Evolutionary conservation across 2,888 invertebrate genomes (phyloP).

Genomic region (Nesidiocoris tenuis): DNA sequence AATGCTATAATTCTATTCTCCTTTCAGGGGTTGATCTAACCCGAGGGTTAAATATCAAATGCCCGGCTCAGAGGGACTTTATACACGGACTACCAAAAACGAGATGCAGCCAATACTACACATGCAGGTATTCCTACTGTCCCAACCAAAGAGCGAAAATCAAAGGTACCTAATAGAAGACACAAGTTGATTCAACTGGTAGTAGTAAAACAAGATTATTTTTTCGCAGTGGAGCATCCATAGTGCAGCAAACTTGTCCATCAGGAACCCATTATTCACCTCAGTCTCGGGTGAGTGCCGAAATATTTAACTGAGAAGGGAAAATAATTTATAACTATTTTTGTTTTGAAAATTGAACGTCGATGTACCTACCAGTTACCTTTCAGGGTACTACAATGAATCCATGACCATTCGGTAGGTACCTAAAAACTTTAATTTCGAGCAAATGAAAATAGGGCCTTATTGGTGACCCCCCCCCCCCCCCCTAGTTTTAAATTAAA

Average conservation of each 20-base stretch:
- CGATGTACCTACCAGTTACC: no score
- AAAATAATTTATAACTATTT: no score
- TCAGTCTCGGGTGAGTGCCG: not conserved
- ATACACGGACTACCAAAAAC: conserved; percentile 56
- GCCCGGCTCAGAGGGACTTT: conserved; percentile 23
- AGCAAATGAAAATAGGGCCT: no score
- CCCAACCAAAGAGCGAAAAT: no score
- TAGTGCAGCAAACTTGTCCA: conserved; percentile 7
- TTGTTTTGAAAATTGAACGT: no score
- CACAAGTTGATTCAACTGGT: no score
- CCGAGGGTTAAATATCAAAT: conserved; percentile 29
- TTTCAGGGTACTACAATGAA: no score
- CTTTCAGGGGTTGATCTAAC: not conserved
- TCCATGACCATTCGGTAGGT: no score
- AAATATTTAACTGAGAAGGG: not conserved
- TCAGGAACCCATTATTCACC: conserved; percentile 13
- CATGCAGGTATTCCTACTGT: conserved; percentile 61
- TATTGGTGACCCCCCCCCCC: no score
- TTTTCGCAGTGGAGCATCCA: not conserved
- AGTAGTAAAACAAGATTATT: not conserved
- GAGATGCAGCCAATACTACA: conserved; percentile 62
- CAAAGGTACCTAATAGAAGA: no score
- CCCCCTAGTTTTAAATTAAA: no score
- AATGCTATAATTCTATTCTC: no score
- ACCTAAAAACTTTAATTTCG: not conserved